Evolutionary conservation across 1,140 invertebrate species (phyloP).

Genomic region (Phymastichus coffea): DNA sequence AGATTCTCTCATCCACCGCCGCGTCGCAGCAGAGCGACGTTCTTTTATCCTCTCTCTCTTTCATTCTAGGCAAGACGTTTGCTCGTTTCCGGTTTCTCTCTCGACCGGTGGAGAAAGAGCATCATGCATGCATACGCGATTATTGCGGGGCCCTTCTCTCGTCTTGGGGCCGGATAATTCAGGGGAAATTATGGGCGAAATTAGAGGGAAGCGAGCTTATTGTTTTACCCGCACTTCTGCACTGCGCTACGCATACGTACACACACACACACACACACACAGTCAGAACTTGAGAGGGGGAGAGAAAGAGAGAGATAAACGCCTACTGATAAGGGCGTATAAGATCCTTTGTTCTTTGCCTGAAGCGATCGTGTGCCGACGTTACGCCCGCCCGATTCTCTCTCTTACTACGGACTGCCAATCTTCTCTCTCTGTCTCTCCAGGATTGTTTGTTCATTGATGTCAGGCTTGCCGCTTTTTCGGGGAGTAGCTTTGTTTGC

Average conservation of each 20-base stretch:
- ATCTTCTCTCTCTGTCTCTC: too few relatives aligned
- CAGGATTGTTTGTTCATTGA: too few relatives aligned
- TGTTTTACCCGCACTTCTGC: slow-evolving; percentile 22
- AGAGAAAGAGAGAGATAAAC: slow-evolving; percentile 11
- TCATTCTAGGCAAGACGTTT: neutral
- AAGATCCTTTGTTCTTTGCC: slow-evolving; percentile 23
- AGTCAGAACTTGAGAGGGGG: neutral
- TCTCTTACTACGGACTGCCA: too few relatives aligned
- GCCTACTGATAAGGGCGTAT: slow-evolving; percentile 16
- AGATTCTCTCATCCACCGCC: too few relatives aligned
- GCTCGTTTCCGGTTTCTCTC: slow-evolving; percentile 9
- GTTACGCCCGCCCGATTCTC: too few relatives aligned
- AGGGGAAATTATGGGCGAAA: slow-evolving; percentile 21
- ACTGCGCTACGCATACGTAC: neutral
- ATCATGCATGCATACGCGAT: neutral
- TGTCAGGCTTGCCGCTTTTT: too few relatives aligned
- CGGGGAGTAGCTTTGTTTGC: too few relatives aligned
- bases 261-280: neutral
- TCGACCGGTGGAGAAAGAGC: too few relatives aligned
- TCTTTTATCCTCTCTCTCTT: neutral
- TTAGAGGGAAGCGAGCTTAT: slow-evolving; percentile 17
- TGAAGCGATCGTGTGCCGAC: slow-evolving; percentile 14
- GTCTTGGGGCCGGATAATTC: neutral
- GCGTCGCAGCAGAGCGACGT: too few relatives aligned
- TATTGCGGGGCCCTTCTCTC: neutral